phyloP scores from a whole-genome alignment of 2,888 invertebrate species.

The Stenichneumon culpator region DNA sequence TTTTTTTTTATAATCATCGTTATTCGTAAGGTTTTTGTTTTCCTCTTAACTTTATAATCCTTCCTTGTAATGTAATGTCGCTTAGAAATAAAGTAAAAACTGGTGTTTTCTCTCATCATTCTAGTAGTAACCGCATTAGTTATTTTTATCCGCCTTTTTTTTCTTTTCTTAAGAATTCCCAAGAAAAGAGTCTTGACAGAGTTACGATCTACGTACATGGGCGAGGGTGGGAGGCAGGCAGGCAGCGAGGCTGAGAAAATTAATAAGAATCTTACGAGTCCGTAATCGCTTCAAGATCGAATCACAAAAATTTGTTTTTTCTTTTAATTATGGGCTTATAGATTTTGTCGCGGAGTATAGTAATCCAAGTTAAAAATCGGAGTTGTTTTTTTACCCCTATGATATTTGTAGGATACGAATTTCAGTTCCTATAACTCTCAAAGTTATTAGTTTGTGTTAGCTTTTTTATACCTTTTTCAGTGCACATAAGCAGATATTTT shows the following conservation, averaged over 20 bases:
- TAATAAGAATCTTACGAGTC: conserved; percentile 58
- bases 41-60: conserved; percentile 63
- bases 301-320: conserved; percentile 13
- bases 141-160: conserved; percentile 57
- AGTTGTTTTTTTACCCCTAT: conserved; percentile 62
- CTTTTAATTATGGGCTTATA: conserved; percentile 2
- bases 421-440: conserved; percentile 72
- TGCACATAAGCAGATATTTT: conserved; percentile 74
- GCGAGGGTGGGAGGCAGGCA: conserved; percentile 56
- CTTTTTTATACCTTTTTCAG: conserved; percentile 55
- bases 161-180: conserved; percentile 58
- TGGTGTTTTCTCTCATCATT: conserved; percentile 65
- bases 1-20: conserved; percentile 60
- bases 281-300: conserved; percentile 33
- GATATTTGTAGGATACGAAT: conserved; percentile 60
- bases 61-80: conserved; percentile 67
- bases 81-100: conserved; percentile 72
- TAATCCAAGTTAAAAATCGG: conserved; percentile 20
- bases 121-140: conserved; percentile 68
- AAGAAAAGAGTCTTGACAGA: conserved; percentile 48
- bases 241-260: conserved; percentile 56
- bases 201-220: conserved; percentile 64
- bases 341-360: conserved; percentile 6
- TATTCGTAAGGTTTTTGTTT: conserved; percentile 52
- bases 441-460: conserved; percentile 46